Base-by-base conservation (phyloP, 2,797 vertebrate species). In the Protonibea diacanthus region DNA sequence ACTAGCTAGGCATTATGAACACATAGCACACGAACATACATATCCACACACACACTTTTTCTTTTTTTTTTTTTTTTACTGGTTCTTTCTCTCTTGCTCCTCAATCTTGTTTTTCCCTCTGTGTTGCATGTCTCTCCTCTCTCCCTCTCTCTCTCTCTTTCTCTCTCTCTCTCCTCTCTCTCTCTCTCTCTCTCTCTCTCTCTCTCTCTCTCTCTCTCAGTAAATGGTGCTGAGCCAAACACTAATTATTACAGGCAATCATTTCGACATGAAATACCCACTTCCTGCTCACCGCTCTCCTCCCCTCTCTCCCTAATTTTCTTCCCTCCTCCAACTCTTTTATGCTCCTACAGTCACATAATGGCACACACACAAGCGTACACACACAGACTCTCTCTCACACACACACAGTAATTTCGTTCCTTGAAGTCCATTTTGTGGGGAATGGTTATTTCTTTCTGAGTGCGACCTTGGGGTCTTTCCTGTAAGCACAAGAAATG, bases 181-280 rank as follows among this genome's bases (percentile, higher is more conserved):
- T 60, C 76, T 83, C 78, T 3, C 25, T 27, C 25, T 27, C 3
- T 27, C 25, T 27, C 25, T 27, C 73, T 77, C 81, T 71, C 81
- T 42, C 67, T 78, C 84, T 79, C 74, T 80, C 83, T 61, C 82
- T 82, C 71, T 56, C 83, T 77, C 79, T 58, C 74, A 80, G 81
- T 89, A 88, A 89, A 90, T 86, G 85, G 85, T 88, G 78, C 86
- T 81, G 83, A 86, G 90, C 90, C 86, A 88, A 85, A 84, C 86
- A 92, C 90, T 94, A 92, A 93, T 94, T 94, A 94, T 93, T 91
- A 90, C 87, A 91, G 83, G 84, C 93, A 92, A 92, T 94, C 90
- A 92, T 93, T 91, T 87, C 76, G 45, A 87, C 90, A 90, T 90
- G 87, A 92, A 93, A 91, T 90, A 76, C 80, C 80, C 86, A 85